phyloP scores from a whole-genome alignment of 1,140 invertebrate genomes.

The Mylabris phalerata region DNA sequence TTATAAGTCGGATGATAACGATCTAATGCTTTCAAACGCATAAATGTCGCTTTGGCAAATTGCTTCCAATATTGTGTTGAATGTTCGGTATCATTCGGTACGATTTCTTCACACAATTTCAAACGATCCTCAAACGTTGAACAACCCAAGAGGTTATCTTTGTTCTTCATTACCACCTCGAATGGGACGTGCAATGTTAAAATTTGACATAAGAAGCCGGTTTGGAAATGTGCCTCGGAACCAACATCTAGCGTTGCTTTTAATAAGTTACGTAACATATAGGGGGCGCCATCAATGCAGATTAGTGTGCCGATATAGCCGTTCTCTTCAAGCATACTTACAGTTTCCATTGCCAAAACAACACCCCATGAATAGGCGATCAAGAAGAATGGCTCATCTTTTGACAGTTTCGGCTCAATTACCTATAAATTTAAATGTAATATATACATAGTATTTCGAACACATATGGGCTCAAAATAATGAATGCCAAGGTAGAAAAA shows the following conservation, averaged over 20 bases:
- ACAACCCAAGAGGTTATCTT: constrained; percentile 32
- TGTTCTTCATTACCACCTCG: constrained; percentile 48
- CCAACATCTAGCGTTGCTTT: constrained; percentile 40
- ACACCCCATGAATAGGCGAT: constrained; percentile 62
- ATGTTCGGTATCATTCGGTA: not conserved
- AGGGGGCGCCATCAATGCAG: constrained; percentile 53
- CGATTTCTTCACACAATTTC: not conserved
- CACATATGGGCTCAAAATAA: too few species aligned
- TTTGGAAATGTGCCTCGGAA: constrained; percentile 48
- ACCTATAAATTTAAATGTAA: not conserved
- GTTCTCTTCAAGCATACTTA: constrained; percentile 48
- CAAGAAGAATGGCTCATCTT: constrained; percentile 44
- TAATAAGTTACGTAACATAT: constrained; percentile 47
- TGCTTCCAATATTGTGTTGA: not conserved
- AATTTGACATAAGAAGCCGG: constrained; percentile 47
- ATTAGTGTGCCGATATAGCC: constrained; percentile 50
- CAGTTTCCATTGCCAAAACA: constrained; percentile 51
- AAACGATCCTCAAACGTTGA: not conserved
- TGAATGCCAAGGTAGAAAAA: too few species aligned
- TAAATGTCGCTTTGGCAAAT: not conserved
- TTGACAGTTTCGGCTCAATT: not conserved
- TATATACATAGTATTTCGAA: not conserved
- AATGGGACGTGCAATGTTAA: constrained; percentile 47
- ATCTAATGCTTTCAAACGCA: not conserved
- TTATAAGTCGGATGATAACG: not conserved